Base-by-base conservation (phyloP, 2,888 invertebrate genomes). In the Gibbula magus region DNA sequence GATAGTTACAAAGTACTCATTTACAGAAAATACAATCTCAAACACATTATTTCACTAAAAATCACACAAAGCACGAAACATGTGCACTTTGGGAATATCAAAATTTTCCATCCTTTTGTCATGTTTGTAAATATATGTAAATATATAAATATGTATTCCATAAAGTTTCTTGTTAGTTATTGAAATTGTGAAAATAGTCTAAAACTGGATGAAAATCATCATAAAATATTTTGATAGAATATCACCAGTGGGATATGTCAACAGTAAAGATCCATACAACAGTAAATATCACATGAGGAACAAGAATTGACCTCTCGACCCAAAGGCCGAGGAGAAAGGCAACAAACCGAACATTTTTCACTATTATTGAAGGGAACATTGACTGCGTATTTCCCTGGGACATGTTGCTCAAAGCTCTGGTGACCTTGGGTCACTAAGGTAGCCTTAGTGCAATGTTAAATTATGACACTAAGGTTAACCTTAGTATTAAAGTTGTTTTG, bases 211-310 rank as follows among this genome's bases (percentile, higher is more conserved):
- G 67, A 67, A 67, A 32, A 70, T 70, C 35, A 70, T 70, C 70
- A 70, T 39, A 70, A 70, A 70, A 70, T 70, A 70, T 70, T 70
- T 39, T 70, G 35, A 70, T 70, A 70, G 35, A 20, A 70, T 70
- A 70, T 70, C 20, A 70, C 35, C 70, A 70, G n/a, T 18, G 16
- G 39, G 70, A 70, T 70, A 70, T 70, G 70, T 70, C 70, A 70
- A 70, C 70, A 35, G 29, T 70, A 70, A 70, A 70, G 32, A 70
- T 70, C 20, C 39, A 45, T 8, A 45, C 13, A 70, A 70, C n/a
- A 35, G 70, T 70, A 70, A 70, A 70, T 70, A 70, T 70, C 70
- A 70, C 70, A 70, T 35, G 20, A 70, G n/a, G 10, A 35, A 70
- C 39, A 20, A 70, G 70, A 70, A 35, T 70, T 18, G 16, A 18